Base-by-base conservation (phyloP, 2,888 invertebrate species). In the Atherix ibis region DNA sequence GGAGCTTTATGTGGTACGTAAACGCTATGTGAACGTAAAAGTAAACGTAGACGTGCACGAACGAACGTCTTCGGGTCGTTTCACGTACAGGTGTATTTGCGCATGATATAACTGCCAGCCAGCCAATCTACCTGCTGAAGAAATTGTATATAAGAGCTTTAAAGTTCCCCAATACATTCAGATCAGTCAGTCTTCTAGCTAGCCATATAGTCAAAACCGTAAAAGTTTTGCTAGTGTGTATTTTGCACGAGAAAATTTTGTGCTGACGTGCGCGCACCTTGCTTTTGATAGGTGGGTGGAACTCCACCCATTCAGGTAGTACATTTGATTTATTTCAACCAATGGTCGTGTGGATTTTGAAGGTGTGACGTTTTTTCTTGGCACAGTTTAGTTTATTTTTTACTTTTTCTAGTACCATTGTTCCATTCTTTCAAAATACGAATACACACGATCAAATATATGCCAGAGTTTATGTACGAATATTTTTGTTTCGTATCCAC, bases 171-270 rank as follows among this genome's bases (percentile, higher is more conserved):
- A 35, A 35, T 31, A 35, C 35, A 34, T 25, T 16, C 27, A n/a
- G n/a, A n/a, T n/a, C n/a, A n/a, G n/a, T n/a, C n/a, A n/a, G n/a
- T n/a, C n/a, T n/a, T n/a, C n/a, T n/a, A n/a, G n/a, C n/a, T n/a
- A n/a, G 40, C 37, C 39, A 39, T 39, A 40, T 38, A 46, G 44
- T 46, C 45, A 41, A 37, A 12, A 37, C 47, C 47, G 46, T 49
- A 37, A 35, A 41, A 46, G 46, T 42, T 46, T 27, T 32, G 37
- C 38, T 38, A 40, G 41, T 41, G 41, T 41, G 34, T 42, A 29
- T 46, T 48, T 50, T 48, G 45, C 49, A 44, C 45, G 46, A 47
- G 54, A 54, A 54, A n/a, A 16, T 27, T 41, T 40, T 42, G 38
- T 35, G 35, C 37, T 40, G 40, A 37, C 36, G 37, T 40, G 36